Percentiles rank a stretch among this genome's conserved stretches.
Conservation (phyloP, 2,113 vertebrate genomes). For the Heliornis fulica region DNA sequence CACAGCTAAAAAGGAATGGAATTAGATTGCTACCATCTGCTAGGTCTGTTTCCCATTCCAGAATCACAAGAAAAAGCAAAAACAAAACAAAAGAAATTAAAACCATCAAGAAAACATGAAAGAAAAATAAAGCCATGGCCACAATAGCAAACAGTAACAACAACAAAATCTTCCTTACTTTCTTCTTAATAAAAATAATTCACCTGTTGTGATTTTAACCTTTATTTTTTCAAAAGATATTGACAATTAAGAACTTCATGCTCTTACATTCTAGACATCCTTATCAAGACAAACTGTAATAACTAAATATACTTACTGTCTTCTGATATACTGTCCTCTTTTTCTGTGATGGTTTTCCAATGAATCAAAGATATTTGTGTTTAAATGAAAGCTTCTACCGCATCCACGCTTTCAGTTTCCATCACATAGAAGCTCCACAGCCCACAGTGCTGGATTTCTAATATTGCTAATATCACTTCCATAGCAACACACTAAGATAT, state of each 20-base stretch:
- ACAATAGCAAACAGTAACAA: neutral
- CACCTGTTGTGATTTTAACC: neutral
- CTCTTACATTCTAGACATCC: neutral
- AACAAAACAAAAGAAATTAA: neutral
- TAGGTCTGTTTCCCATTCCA: neutral
- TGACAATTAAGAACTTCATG: neutral
- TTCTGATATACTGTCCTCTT: neutral
- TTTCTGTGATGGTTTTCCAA: neutral
- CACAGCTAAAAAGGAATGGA: neutral
- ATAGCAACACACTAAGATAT: slow-evolving; percentile 34
- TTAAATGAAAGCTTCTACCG: neutral
- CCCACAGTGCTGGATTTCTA: slow-evolving; percentile 7
- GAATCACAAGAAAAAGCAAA: neutral
- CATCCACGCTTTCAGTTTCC: neutral
- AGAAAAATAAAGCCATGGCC: neutral
- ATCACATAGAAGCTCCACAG: neutral
- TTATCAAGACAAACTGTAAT: neutral
- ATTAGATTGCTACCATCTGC: neutral
- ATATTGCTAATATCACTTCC: slow-evolving; percentile 50
- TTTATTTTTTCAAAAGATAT: neutral
- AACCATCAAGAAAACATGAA: neutral
- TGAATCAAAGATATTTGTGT: neutral
- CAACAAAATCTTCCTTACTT: neutral
- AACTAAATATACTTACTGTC: slow-evolving; percentile 24
- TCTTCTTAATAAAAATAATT: neutral